Conservation (phyloP, 2,888 invertebrate genomes). For the Drosophila acutilabella region DNA sequence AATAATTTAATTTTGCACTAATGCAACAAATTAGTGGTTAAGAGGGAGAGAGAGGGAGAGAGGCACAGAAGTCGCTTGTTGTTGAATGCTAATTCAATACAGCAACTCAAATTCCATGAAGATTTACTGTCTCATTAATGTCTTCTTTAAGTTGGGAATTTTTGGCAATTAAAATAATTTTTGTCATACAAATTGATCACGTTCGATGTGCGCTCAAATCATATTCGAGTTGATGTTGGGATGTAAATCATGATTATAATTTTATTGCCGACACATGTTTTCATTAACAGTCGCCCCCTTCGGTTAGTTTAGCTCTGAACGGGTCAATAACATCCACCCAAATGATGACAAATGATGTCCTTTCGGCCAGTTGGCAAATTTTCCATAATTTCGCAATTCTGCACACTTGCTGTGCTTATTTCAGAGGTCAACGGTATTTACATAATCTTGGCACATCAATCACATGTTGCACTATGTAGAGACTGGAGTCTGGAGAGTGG, state of each 20-base stretch:
- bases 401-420: constrained; percentile 64
- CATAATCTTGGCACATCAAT: constrained; percentile 70
- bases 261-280: constrained; percentile 83
- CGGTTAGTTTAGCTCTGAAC: background rate
- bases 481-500: background rate
- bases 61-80: background rate
- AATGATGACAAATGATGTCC: constrained; percentile 72
- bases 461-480: constrained; percentile 45
- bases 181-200: constrained; percentile 47
- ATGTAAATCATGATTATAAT: constrained; percentile 84
- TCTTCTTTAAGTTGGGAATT: background rate
- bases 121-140: constrained; percentile 42
- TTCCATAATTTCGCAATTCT: constrained; percentile 77
- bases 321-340: constrained; percentile 31
- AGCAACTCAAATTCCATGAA: constrained; percentile 13
- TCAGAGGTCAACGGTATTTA: constrained; percentile 65
- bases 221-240: constrained; percentile 45
- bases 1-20: constrained; percentile 83
- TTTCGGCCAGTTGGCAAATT: constrained; percentile 52
- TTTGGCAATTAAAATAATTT: constrained; percentile 51
- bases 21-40: constrained; percentile 83
- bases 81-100: constrained; percentile 45
- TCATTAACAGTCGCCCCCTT: constrained; percentile 54
- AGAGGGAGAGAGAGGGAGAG: background rate
- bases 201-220: constrained; percentile 42